These are phyloP conservation scores for Cinclus mexicanus DNA, from an alignment of 2,113 vertebrate species.

Conservation along the genomic window DNA sequence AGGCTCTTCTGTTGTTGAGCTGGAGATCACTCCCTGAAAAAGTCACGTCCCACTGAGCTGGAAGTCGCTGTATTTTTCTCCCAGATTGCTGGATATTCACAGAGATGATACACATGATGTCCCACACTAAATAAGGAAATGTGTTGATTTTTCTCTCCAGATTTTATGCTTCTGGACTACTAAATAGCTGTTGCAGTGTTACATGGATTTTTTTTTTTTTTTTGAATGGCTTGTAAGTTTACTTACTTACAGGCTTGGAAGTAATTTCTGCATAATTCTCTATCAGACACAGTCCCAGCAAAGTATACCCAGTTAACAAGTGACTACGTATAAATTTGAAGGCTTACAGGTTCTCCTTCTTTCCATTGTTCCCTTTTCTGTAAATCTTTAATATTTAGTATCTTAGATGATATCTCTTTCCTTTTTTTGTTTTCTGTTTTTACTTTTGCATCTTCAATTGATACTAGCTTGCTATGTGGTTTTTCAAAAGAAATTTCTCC, in stretches of 20 bases:
- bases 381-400: neutral
- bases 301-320: neutral
- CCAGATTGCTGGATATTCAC: neutral
- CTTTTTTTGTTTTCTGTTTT: neutral
- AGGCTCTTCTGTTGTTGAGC: fast-evolving
- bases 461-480: neutral
- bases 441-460: neutral
- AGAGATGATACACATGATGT: neutral
- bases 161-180: neutral
- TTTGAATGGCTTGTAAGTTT: neutral
- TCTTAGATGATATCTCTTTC: neutral
- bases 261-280: neutral
- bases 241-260: neutral
- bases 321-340: neutral
- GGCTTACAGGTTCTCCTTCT: neutral
- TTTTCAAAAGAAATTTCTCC: neutral
- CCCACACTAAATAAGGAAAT: neutral
- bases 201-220: neutral
- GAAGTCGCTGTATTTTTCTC: neutral
- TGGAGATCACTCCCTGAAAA: neutral
- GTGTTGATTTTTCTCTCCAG: fast-evolving
- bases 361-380: neutral
- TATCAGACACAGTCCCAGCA: neutral
- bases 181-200: neutral
- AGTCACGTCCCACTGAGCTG: neutral